Percentiles rank a stretch among this genome's conserved stretches.
Conservation (phyloP, 2,888 invertebrate species). For the Caenorhabditis uteleia region DNA sequence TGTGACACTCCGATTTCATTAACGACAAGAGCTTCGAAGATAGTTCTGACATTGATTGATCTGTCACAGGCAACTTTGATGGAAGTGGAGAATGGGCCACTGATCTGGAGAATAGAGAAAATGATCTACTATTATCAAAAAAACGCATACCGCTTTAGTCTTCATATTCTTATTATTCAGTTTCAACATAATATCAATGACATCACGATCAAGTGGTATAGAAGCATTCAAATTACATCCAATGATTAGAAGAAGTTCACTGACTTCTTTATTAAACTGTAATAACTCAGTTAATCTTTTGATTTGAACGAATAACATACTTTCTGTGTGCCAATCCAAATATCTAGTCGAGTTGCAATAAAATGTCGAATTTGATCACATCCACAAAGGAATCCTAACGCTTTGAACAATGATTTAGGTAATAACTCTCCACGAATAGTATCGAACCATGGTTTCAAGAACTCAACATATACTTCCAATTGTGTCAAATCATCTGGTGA, state of each 20-base stretch:
- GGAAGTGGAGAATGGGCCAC: slow-evolving; percentile 14
- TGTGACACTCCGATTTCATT: slow-evolving; percentile 26
- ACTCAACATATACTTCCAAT: slow-evolving; percentile 17
- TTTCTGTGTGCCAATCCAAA: slow-evolving; percentile 32
- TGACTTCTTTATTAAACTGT: slow-evolving; percentile 28
- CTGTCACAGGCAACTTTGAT: slow-evolving; percentile 6
- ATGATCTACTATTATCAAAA: not conserved
- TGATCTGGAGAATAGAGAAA: not conserved
- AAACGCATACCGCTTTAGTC: slow-evolving; percentile 6
- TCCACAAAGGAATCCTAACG: slow-evolving; percentile 19
- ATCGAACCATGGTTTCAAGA: slow-evolving; percentile 36
- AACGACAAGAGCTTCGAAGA: slow-evolving; percentile 16
- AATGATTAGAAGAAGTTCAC: slow-evolving; percentile 24
- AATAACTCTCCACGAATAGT: slow-evolving; percentile 26
- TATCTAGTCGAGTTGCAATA: slow-evolving; percentile 25
- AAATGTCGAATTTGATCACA: slow-evolving; percentile 25
- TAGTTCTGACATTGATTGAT: slow-evolving; percentile 3
- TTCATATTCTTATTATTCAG: slow-evolving; percentile 36
- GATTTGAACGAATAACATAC: not conserved
- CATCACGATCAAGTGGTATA: slow-evolving; percentile 15
- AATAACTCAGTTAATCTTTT: not conserved
- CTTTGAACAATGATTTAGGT: slow-evolving; percentile 29
- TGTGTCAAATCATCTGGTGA: slow-evolving; percentile 3
- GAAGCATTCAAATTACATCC: slow-evolving; percentile 22
- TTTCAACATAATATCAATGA: slow-evolving; percentile 30